These are phyloP conservation scores for Acanthiza pusilla DNA, from an alignment of 2,797 vertebrate species.

Conservation along the genomic window DNA sequence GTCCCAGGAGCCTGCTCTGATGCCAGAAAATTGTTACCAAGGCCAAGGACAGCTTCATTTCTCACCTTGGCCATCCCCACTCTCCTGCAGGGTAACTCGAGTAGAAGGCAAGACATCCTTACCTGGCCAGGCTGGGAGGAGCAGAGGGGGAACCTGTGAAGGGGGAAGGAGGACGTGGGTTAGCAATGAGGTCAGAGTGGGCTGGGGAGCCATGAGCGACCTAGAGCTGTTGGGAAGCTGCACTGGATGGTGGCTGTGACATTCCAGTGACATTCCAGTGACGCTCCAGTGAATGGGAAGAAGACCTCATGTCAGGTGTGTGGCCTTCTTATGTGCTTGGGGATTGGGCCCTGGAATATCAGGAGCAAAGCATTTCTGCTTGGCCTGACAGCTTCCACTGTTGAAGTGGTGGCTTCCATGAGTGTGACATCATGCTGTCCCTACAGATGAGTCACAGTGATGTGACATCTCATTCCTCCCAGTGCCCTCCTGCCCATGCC, in stretches of 20 bases:
- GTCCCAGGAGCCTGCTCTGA: background rate
- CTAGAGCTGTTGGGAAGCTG: background rate
- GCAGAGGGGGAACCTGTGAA: slow-evolving; percentile 48
- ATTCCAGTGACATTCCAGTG: background rate
- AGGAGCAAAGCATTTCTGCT: background rate
- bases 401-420: background rate
- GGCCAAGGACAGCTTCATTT: background rate
- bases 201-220: background rate
- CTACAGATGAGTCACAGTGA: rapidly evolving
- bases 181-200: background rate
- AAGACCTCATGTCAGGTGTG: rapidly evolving
- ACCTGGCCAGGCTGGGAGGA: slow-evolving; percentile 50
- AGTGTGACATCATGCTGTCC: background rate
- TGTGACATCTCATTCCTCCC: background rate
- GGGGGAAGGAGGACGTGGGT: background rate
- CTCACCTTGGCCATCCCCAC: background rate
- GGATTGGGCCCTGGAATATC: background rate
- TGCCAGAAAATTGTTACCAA: background rate
- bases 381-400: background rate
- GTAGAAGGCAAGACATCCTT: slow-evolving; percentile 37
- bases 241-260: background rate
- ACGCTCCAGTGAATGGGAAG: background rate
- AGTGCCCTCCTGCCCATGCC: background rate
- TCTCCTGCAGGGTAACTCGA: background rate
- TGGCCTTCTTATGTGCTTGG: background rate